Evolutionary conservation across 2,113 vertebrate genomes (phyloP), one percentile per base, ranked within the genome.

Genomic region (Egretta garzetta): DNA sequence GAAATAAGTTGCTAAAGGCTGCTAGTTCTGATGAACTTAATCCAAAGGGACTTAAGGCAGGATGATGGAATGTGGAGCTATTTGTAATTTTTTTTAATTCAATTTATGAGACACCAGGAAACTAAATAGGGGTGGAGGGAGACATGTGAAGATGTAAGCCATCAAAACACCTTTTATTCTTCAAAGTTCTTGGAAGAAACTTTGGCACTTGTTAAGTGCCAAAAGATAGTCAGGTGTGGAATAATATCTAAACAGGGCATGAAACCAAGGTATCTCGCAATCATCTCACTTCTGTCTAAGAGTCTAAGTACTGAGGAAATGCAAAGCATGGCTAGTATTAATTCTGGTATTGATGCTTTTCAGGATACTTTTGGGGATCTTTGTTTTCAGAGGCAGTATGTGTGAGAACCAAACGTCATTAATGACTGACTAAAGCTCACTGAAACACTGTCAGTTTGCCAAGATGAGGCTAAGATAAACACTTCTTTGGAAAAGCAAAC

Each of bases 401-500:
- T 67, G 8, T 41, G 28, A 21, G 21, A 35, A 45, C 23, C 16
- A 45, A 62, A 32, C 12, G 4, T 66, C 14, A 4, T 30, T 30
- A 45, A 26, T 13, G 63, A 37, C 11, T 47, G 39, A 30, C 15
- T 12, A 14, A 60, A 93, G 24, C 28, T 88, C 14, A 15, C 10
- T 15, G 39, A 52, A 16, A 7, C 0, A 0, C 21, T 35, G 7
- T 12, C 10, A 30, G 3, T 37, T 82, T 60, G 35, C 26, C 15
- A 12, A 26, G 66, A n/a, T 21, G 23, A 71, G 27, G 13, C 17
- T 4, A 75, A 52, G 9, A n/a, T 70, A 63, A 28, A 16, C 4
- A 3, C 5, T 8, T 70, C 3, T 5, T 52, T 7, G 2, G 23
- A 68, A 6, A 63, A 56, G 27, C 7, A 6, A 39, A 13, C 27